A percentile compares a stretch with the other conserved stretches of the same genome.
Conservation (phyloP, 2,888 invertebrate species). For the Phaedon cochleariae region DNA sequence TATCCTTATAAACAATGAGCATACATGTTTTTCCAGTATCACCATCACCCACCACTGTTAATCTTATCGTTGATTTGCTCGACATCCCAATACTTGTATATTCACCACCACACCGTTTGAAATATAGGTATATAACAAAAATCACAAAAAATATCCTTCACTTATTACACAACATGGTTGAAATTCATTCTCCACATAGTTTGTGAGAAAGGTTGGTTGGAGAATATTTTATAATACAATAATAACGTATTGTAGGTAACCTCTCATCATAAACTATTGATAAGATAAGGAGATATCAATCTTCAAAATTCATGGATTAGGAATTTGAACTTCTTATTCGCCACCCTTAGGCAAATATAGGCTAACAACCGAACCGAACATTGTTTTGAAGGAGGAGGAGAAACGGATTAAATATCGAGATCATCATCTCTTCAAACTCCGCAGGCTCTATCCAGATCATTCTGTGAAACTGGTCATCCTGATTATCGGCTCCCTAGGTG, state of each 20-base stretch:
- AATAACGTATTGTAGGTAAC: too few relatives aligned
- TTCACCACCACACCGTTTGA: too few relatives aligned
- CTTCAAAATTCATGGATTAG: neutral
- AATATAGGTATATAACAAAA: too few relatives aligned
- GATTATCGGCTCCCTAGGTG: too few relatives aligned
- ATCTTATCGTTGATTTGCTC: constrained; percentile 69
- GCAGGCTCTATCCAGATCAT: too few relatives aligned
- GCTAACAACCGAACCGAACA: too few relatives aligned
- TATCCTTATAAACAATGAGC: constrained; percentile 70
- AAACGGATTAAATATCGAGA: too few relatives aligned
- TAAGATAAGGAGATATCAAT: neutral
- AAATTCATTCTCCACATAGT: neutral
- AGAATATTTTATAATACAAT: neutral
- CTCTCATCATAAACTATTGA: neutral
- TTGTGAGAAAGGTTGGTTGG: neutral
- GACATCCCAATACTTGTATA: neutral
- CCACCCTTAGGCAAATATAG: too few relatives aligned
- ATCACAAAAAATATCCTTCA: neutral
- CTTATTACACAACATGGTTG: neutral
- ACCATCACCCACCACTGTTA: constrained; percentile 88
- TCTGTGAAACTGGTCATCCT: too few relatives aligned
- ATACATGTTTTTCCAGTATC: constrained; percentile 92
- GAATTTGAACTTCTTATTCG: too few relatives aligned
- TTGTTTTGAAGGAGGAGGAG: too few relatives aligned
- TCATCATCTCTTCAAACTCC: too few relatives aligned